Evolutionary conservation across 2,113 vertebrate species (phyloP).

Genomic region (Percopsis transmontana): DNA sequence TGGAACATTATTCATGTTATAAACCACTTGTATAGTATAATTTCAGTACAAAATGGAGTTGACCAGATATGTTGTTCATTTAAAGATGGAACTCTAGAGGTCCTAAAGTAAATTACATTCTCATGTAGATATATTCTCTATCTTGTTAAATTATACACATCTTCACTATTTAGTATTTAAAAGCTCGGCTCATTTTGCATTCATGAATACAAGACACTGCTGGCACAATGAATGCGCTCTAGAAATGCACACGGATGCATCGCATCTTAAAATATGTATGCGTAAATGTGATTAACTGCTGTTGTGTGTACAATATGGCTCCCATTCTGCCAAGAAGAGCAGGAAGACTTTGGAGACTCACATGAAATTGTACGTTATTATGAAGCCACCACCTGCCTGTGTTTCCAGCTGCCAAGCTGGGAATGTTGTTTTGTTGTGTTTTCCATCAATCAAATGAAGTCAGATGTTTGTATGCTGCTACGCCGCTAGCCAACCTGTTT

Average conservation of each 20-base stretch:
- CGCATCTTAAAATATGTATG: constrained; percentile 40
- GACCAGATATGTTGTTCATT: background rate
- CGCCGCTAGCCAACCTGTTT: background rate
- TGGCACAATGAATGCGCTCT: constrained; percentile 49
- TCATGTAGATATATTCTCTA: constrained; percentile 36
- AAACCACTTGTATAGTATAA: no score
- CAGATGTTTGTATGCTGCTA: constrained; percentile 23
- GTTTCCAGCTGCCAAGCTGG: constrained; percentile 21
- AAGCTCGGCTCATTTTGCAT: constrained; percentile 55
- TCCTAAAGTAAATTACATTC: constrained; percentile 57
- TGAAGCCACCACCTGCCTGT: constrained; percentile 45
- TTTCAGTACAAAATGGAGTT: no score
- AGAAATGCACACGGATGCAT: constrained; percentile 19
- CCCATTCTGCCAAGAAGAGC: constrained; percentile 27
- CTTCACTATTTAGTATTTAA: constrained; percentile 58
- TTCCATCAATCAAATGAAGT: constrained; percentile 34
- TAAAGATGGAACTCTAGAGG: constrained; percentile 31
- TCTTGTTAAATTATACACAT: constrained; percentile 49
- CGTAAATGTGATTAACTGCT: constrained; percentile 43
- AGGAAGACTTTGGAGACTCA: constrained; percentile 22
- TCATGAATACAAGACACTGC: constrained; percentile 53
- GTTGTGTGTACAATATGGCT: constrained; percentile 31
- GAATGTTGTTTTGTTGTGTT: constrained; percentile 17
- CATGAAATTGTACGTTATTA: constrained; percentile 28
- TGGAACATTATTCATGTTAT: no score